Evolutionary conservation across 2,888 invertebrate species (phyloP), one percentile per base, ranked within the genome.

Genomic region (Aleiodes alternator): DNA sequence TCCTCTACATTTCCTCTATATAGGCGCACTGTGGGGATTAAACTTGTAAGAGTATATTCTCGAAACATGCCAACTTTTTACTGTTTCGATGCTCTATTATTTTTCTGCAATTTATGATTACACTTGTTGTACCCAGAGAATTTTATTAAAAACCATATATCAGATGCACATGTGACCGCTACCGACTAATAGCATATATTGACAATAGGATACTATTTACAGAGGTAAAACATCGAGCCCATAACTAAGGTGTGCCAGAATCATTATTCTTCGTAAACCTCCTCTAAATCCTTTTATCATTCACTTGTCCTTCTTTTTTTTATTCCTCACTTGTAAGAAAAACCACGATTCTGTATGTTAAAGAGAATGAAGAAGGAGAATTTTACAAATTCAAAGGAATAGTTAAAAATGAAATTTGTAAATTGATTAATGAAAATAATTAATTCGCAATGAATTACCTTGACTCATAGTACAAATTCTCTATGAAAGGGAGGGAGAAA

Each of bases 201-300:
- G 53, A 55, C 14, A 7, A 59, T 59, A 14, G 59, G 38, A 61
- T 74, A 69, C 38, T 74, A 74, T 74, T 74, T 74, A 69, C 69
- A 23, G 50, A 53, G 38, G 61, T 48, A 34, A 57, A 73, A 56
- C 34, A 38, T 61, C 69, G 53, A 53, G 50, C 12, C 48, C 55
- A 56, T 69, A 23, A 59, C 9, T 57, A 51, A 69, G 74, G 74
- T 68, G 74, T 61, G 74, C 69, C 51, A 50, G 66, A 31, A 29
- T 73, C 69, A 69, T 69, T 74, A 38, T 74, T 70, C 38, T 73
- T 55, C 16, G 53, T 59, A 53, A 34, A 11, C 51, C 16, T 57
- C 61, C 50, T 31, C 38, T 68, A 59, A 59, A 59, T 34, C 59
- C 59, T 34, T 38, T 59, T 38, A 59, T 7, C 38, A 59, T 59